phyloP scores from a whole-genome alignment of 2,113 vertebrate genomes.

The Climacteris rufus region DNA sequence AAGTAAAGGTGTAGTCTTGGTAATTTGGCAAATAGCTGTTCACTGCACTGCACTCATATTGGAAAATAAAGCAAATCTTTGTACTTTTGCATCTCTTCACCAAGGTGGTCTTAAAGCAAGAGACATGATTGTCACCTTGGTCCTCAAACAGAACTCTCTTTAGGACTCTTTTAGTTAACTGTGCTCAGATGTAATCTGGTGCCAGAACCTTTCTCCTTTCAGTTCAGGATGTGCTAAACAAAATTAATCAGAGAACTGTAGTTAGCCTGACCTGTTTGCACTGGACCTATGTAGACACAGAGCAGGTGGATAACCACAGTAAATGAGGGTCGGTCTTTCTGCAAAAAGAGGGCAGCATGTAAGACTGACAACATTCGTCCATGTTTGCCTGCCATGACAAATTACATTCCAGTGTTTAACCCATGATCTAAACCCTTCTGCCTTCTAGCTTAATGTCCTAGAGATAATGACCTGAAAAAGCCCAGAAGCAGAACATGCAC shows the following conservation, averaged over 20 bases:
- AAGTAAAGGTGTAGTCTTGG: neutral
- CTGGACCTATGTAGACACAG: neutral
- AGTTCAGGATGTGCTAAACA: neutral
- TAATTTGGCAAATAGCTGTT: neutral
- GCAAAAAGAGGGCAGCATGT: neutral
- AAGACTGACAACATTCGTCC: neutral
- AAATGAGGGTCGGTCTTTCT: neutral
- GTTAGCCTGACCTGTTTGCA: neutral
- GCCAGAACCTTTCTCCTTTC: neutral
- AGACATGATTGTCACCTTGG: neutral
- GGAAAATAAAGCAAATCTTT: neutral
- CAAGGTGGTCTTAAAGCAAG: neutral
- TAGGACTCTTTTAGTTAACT: neutral
- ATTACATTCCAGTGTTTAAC: neutral
- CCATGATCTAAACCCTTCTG: neutral
- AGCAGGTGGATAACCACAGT: neutral
- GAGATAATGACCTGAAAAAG: neutral
- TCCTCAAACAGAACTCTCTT: neutral
- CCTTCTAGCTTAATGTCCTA: neutral
- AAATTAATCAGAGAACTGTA: neutral
- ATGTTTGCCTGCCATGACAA: neutral
- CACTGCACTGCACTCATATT: neutral
- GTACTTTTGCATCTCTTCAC: fast-evolving
- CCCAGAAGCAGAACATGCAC: neutral
- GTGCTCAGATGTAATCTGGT: neutral